These are phyloP conservation scores for Lepidochrysops patricia DNA, from an alignment of 2,888 invertebrate species.

Conservation along the genomic window DNA sequence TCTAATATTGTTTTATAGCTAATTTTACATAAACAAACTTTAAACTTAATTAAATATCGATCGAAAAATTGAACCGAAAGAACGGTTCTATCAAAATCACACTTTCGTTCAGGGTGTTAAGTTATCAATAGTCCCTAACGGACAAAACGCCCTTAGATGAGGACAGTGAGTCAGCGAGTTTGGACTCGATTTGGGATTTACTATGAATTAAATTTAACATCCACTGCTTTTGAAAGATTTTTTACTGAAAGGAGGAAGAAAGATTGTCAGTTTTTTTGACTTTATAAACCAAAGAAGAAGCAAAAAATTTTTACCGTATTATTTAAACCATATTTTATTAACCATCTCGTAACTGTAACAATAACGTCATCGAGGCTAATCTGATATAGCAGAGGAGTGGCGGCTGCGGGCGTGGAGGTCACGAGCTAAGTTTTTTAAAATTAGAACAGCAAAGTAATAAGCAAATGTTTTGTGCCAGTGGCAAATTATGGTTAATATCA, in stretches of 20 bases:
- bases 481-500: too few species aligned
- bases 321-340: not conserved
- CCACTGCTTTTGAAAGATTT: not conserved
- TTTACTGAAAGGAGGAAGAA: not conserved
- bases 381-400: slow-evolving; percentile 4
- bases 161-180: not conserved
- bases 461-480: too few species aligned
- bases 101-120: not conserved
- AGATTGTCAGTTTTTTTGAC: too few species aligned
- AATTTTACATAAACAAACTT: too few species aligned
- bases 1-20: too few species aligned
- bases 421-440: not conserved
- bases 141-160: not conserved
- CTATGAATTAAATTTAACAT: not conserved
- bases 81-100: not conserved
- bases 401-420: slow-evolving; percentile 10
- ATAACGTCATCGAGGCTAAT: slow-evolving; percentile 5
- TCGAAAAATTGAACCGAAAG: too few species aligned
- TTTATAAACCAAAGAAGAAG: too few species aligned
- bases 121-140: not conserved
- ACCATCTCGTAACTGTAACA: not conserved
- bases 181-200: not conserved
- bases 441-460: not conserved
- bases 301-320: too few species aligned
- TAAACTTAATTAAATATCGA: too few species aligned